Conservation (phyloP, 2,888 invertebrate genomes). For the Ischnura elegans region DNA sequence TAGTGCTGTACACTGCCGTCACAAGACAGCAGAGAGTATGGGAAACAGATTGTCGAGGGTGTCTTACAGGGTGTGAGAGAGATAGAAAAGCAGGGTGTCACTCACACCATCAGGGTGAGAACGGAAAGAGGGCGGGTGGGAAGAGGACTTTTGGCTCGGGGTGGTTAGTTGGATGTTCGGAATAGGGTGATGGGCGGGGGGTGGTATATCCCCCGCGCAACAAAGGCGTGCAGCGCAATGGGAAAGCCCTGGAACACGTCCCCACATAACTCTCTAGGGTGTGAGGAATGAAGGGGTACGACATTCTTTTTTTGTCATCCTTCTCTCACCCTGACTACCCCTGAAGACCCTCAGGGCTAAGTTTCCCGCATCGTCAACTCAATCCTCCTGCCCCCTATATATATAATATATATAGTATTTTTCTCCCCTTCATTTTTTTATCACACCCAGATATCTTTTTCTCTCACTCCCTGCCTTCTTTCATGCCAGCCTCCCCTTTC, state of each 20-base stretch:
- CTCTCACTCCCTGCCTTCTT: conserved; percentile 37
- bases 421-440: conserved; percentile 56
- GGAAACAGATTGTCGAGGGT: conserved; percentile 35
- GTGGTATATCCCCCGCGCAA: background rate
- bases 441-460: conserved; percentile 52
- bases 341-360: conserved; percentile 27
- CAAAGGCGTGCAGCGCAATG: background rate
- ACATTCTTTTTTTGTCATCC: conserved; percentile 13
- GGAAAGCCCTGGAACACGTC: conserved; percentile 36
- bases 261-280: conserved; percentile 11
- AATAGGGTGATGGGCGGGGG: conserved; percentile 4
- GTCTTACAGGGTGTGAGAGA: conserved; percentile 29
- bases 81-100: background rate
- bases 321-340: conserved; percentile 58
- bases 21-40: background rate
- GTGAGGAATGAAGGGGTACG: background rate
- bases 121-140: background rate
- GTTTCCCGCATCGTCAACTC: conserved; percentile 44
- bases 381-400: background rate
- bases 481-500: background rate
- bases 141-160: conserved; percentile 2
- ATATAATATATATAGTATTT: background rate
- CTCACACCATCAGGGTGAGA: conserved; percentile 4
- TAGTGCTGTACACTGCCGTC: background rate
- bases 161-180: background rate